Evolutionary conservation across 2,113 vertebrate species (phyloP).

Genomic region (Lanius collurio): DNA sequence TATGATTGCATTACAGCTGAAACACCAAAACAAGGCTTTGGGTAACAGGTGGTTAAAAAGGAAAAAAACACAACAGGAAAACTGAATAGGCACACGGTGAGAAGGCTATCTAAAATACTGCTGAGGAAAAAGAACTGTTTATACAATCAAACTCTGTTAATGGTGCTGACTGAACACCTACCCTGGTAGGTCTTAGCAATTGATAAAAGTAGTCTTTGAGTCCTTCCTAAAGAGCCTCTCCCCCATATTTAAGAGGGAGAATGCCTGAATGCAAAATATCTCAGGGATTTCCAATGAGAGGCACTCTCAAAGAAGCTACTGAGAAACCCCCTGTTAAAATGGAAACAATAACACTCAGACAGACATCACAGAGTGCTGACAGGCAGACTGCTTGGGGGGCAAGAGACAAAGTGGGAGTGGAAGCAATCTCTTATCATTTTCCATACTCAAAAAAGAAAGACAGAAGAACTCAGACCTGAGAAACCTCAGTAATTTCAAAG

Average conservation of each 20-base stretch:
- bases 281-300: neutral
- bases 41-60: neutral
- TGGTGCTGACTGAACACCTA: neutral
- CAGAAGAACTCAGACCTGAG: neutral
- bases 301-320: neutral
- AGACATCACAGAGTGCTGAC: neutral
- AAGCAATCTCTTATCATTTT: neutral
- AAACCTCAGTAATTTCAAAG: neutral
- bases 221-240: neutral
- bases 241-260: neutral
- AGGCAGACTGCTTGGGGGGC: neutral
- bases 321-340: neutral
- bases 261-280: neutral
- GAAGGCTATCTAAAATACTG: neutral
- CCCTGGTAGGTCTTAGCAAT: neutral
- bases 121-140: neutral
- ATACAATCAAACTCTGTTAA: neutral
- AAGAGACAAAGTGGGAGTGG: neutral
- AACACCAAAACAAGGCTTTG: neutral
- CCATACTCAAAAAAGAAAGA: neutral
- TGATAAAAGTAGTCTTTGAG: neutral
- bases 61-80: neutral
- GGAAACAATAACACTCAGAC: neutral
- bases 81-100: accelerated
- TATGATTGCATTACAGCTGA: neutral